phyloP scores from a whole-genome alignment of 1,140 invertebrate genomes.

The Lucilia sericata region DNA sequence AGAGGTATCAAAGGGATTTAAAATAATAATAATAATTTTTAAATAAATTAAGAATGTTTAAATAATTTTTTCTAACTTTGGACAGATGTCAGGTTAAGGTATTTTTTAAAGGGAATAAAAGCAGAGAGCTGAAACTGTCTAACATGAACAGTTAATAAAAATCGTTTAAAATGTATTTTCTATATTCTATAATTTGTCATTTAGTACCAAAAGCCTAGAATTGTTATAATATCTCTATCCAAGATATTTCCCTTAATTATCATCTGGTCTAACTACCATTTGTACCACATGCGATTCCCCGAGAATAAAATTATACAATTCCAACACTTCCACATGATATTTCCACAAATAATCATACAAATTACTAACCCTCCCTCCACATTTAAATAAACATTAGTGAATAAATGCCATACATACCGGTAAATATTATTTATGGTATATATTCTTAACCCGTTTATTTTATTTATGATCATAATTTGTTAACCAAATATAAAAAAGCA shows the following conservation, averaged over 20 bases:
- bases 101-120: too few relatives aligned
- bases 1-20: slow-evolving; percentile 9
- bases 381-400: neutral
- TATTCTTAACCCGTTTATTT: slow-evolving; percentile 36
- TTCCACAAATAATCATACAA: neutral
- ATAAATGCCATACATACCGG: neutral
- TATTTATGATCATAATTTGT: slow-evolving; percentile 40
- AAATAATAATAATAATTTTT: neutral
- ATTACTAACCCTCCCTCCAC: neutral
- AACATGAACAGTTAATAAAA: too few relatives aligned
- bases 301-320: too few relatives aligned
- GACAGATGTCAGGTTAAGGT: neutral
- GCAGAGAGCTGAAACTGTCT: too few relatives aligned
- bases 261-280: too few relatives aligned
- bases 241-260: too few relatives aligned
- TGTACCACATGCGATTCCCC: too few relatives aligned
- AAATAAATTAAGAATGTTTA: neutral
- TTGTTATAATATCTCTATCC: too few relatives aligned
- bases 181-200: too few relatives aligned
- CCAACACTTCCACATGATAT: neutral
- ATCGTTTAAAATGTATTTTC: too few relatives aligned
- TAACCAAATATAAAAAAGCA: neutral
- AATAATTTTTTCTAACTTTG: neutral
- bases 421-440: neutral
- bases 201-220: too few relatives aligned